phyloP scores from a whole-genome alignment of 2,888 invertebrate genomes.

The Argyresthia albistria region DNA sequence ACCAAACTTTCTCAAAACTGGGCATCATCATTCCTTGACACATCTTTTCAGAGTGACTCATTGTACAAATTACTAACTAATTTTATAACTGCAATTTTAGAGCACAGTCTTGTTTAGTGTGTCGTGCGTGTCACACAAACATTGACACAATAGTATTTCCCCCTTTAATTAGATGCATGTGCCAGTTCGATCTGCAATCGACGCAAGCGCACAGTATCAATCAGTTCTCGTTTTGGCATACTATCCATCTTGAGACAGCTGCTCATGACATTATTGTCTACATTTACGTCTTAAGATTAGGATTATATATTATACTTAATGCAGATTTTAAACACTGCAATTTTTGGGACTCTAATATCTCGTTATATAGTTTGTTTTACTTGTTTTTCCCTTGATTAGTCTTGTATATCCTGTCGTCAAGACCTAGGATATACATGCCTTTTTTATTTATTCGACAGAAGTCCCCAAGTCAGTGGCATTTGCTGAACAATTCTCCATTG shows the following conservation, averaged over 20 bases:
- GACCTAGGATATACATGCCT: no score
- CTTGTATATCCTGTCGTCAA: background rate
- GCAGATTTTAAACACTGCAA: no score
- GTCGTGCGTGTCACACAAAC: slow-evolving; percentile 23
- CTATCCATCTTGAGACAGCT: background rate
- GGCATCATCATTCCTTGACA: background rate
- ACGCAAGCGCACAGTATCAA: slow-evolving; percentile 27
- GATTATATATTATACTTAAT: no score
- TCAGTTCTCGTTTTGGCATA: slow-evolving; percentile 38
- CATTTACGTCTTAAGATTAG: background rate
- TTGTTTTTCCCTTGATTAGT: no score
- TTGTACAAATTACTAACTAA: background rate
- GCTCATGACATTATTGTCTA: background rate
- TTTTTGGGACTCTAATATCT: no score
- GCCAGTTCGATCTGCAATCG: slow-evolving; percentile 21
- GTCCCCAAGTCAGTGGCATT: no score
- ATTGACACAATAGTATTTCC: slow-evolving; percentile 53
- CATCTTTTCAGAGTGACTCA: background rate
- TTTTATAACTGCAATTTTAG: background rate
- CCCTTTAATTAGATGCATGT: slow-evolving; percentile 6
- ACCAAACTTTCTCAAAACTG: background rate
- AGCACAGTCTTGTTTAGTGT: background rate
- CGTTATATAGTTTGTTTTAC: no score
- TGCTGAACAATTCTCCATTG: no score
- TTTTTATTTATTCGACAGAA: no score